Evolutionary conservation across 2,113 vertebrate genomes (phyloP).

Genomic region (Anthoscopus minutus): DNA sequence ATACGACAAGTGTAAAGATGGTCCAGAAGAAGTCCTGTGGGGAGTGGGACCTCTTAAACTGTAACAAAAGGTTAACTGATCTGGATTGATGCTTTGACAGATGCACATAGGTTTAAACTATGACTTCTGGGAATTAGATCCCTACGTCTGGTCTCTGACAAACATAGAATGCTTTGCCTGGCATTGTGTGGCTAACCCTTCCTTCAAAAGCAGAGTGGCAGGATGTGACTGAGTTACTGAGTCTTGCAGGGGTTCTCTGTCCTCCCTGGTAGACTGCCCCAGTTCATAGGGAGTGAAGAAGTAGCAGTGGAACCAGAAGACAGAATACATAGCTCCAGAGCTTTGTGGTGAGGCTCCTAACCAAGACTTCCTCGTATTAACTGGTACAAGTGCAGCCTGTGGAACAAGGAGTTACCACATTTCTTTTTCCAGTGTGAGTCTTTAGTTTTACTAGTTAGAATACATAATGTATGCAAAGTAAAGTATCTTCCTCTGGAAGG

Average conservation of each 20-base stretch:
- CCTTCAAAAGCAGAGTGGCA: not conserved
- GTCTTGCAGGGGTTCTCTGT: not conserved
- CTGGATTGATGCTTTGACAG: not conserved
- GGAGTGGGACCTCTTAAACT: not conserved
- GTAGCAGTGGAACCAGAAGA: not conserved
- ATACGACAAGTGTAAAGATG: not conserved
- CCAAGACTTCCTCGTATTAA: not conserved
- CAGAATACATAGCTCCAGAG: fast-evolving
- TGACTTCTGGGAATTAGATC: not conserved
- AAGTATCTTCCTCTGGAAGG: not conserved
- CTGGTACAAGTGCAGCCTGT: not conserved
- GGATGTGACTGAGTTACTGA: not conserved
- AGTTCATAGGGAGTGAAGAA: not conserved
- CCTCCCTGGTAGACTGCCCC: not conserved
- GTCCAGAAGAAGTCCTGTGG: not conserved
- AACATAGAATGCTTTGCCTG: not conserved
- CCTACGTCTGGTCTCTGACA: fast-evolving
- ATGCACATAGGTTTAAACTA: not conserved
- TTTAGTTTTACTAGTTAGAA: not conserved
- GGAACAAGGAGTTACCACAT: not conserved
- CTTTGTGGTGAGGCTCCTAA: not conserved
- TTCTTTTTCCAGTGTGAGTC: not conserved
- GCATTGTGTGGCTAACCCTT: not conserved
- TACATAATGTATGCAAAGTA: not conserved
- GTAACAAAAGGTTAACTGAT: not conserved